Evolutionary conservation across 2,888 invertebrate species (phyloP).

Genomic region (Strigamia transsilvanica): DNA sequence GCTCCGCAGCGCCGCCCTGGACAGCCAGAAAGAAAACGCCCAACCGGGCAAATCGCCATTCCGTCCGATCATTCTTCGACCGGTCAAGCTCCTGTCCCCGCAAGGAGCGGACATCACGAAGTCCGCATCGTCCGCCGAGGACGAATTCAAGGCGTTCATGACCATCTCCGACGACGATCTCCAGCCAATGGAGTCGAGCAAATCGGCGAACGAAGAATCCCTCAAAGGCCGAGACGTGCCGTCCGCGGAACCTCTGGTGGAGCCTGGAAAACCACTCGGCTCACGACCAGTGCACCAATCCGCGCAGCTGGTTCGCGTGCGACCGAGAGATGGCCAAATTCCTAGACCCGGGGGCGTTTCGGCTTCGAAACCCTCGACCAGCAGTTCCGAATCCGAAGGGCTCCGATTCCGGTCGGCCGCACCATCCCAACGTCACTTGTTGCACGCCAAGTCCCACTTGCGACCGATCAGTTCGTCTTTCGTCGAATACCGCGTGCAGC

Average conservation of each 20-base stretch:
- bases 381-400: not conserved
- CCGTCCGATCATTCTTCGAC: constrained; percentile 6
- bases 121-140: constrained; percentile 1
- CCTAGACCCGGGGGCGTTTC: not conserved
- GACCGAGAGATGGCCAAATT: not conserved
- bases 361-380: not conserved
- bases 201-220: not conserved
- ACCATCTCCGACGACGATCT: not conserved
- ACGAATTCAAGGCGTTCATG: constrained; percentile 37
- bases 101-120: constrained; percentile 3
- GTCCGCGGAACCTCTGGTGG: not conserved
- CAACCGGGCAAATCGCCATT: not conserved
- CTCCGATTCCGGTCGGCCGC: not conserved
- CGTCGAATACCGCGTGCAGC: constrained; percentile 23
- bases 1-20: not conserved
- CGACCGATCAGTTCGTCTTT: constrained; percentile 1
- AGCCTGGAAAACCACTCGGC: not conserved
- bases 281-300: not conserved
- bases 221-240: not conserved
- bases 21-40: not conserved
- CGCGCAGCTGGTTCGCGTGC: not conserved
- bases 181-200: constrained; percentile 1
- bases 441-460: not conserved
- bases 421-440: not conserved
- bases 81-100: constrained; percentile 16